Conservation (phyloP, 2,113 vertebrate genomes). For the Sapajus apella region DNA sequence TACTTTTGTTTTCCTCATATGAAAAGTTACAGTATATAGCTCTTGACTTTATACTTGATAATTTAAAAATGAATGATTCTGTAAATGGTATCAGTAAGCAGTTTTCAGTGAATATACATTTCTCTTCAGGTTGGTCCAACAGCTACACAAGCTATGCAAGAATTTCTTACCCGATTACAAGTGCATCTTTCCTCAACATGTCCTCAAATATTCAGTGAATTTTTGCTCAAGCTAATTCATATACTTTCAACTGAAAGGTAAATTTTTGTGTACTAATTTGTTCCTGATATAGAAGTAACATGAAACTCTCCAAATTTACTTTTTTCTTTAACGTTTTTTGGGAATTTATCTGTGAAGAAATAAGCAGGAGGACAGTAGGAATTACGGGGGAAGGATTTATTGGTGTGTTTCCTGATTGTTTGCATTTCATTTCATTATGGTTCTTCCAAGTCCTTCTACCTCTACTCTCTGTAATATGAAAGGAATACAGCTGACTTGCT, state of each 20-base stretch:
- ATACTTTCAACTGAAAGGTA: constrained; percentile 98
- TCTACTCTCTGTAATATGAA: not conserved
- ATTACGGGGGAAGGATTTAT: not conserved
- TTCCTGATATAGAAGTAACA: not conserved
- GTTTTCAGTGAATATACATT: constrained; percentile 25
- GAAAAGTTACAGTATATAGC: not conserved
- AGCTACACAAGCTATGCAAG: constrained; percentile 99
- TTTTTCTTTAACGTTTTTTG: not conserved
- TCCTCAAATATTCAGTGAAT: constrained; percentile 99
- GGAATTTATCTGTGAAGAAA: not conserved
- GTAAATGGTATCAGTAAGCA: not conserved
- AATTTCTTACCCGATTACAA: constrained; percentile 96
- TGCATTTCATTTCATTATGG: constrained; percentile 22
- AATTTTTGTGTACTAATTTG: not conserved
- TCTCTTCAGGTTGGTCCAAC: constrained; percentile 94
- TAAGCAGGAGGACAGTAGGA: not conserved
- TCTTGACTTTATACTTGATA: not conserved
- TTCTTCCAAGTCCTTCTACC: not conserved
- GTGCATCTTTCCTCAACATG: constrained; percentile 97
- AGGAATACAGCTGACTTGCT: not conserved
- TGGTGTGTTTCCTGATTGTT: not conserved
- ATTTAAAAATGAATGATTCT: not conserved
- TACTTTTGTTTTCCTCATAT: not conserved
- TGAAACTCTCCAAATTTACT: not conserved
- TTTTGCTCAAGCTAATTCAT: constrained; percentile 97